Conservation (phyloP, 2,113 vertebrate species). For the Cacatua alba region DNA sequence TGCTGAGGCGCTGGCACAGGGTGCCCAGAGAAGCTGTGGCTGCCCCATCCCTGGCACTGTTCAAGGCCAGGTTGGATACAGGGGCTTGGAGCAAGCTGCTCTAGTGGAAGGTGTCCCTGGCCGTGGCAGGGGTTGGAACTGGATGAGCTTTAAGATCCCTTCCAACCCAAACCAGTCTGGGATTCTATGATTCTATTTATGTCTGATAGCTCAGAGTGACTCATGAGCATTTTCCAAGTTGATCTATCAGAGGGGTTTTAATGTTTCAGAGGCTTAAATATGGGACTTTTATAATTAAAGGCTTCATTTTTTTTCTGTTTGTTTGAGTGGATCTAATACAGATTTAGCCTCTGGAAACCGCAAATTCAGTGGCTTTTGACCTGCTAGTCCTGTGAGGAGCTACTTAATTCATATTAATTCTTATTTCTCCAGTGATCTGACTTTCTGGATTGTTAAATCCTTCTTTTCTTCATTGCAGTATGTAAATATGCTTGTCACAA, state of each 20-base stretch:
- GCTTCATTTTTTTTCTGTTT: neutral
- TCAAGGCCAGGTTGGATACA: no score
- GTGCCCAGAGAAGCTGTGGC: no score
- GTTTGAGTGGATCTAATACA: neutral
- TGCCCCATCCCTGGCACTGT: no score
- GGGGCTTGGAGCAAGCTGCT: no score
- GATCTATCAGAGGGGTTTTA: neutral
- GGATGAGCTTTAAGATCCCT: neutral
- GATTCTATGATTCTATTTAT: neutral
- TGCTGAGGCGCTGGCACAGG: no score
- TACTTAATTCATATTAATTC: neutral
- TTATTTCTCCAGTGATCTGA: neutral
- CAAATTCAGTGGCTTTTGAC: neutral
- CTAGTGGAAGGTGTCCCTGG: neutral
- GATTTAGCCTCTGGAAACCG: neutral
- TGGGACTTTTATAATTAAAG: neutral
- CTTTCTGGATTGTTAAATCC: neutral
- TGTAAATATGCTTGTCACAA: slow-evolving; percentile 97
- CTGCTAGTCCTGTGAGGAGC: neutral
- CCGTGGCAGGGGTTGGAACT: neutral
- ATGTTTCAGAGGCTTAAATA: neutral
- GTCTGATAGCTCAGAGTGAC: neutral
- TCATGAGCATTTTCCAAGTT: neutral
- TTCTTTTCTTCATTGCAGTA: slow-evolving; percentile 80
- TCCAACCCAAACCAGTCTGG: neutral